Evolutionary conservation across 1,140 invertebrate species (phyloP), one percentile per base, ranked within the genome.

Genomic region (Euura lappo): DNA sequence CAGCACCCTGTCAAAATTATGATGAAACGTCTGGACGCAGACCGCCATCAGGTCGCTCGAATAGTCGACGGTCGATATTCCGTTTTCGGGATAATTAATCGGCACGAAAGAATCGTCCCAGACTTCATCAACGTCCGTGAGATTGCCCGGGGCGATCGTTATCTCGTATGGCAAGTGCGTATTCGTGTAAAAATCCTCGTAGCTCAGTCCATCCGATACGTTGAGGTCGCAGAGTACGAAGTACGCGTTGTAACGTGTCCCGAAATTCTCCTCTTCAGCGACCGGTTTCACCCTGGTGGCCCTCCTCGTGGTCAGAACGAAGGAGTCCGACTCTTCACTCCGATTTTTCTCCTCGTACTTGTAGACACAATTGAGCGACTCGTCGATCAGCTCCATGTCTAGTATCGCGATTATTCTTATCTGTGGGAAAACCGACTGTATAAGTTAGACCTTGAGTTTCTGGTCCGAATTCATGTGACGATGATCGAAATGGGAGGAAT

Each of bases 11-110:
- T 91, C 89, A 82, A 91, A 93, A 65, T 89, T 84, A 76, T 90
- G 90, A 82, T 93, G 92, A 66, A 94, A 76, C 0, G 92, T 92
- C 66, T 92, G 91, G 0, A 93, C 89, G 79, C 93, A 94, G 2
- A 93, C 89, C 0, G 91, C 90, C 46, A 93, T 88, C 13, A 82
- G 80, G 6, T 69, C 8, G 69, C 13, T 2, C 45, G 72, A 47
- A 64, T 65, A 66, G 11, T 74, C 65, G 1, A n/a, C 47, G 1
- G 45, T 71, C 66, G 7, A 70, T 69, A 71, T 68, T 45, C 74
- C 60, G 64, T 75, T 43, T 67, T 72, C 65, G 72, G 72, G 68
- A 69, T 74, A 77, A 69, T 71, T 65, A 44, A 77, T 73, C 3
- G 46, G 45, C 2, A 77, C 72, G 45, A 75, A 77, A 65, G 72